These are phyloP conservation scores for Melanocharis versteri DNA, from an alignment of 2,113 vertebrate genomes.

Conservation along the genomic window DNA sequence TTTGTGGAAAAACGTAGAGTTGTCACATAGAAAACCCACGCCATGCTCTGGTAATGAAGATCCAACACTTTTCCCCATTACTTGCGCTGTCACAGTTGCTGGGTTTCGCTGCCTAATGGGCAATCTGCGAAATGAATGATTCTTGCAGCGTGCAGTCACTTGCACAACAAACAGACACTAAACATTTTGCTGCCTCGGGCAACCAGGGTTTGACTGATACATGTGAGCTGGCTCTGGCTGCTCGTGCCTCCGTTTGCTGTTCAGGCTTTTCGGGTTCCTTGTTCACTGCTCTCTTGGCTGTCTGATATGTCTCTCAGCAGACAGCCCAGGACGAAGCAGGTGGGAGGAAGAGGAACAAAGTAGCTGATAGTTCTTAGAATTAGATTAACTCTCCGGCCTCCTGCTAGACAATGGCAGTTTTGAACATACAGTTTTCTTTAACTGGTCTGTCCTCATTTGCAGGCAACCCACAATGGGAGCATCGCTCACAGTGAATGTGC, in stretches of 20 bases:
- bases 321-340: background rate
- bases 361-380: background rate
- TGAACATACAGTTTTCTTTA: background rate
- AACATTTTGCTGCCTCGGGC: conserved; percentile 45
- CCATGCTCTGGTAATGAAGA: background rate
- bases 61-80: background rate
- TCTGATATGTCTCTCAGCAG: background rate
- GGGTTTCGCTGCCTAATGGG: background rate
- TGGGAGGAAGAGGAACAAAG: background rate
- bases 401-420: background rate
- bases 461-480: background rate
- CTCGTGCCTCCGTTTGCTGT: background rate
- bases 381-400: background rate
- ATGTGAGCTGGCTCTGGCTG: conserved; percentile 21
- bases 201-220: conserved; percentile 7
- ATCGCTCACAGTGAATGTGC: background rate
- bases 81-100: background rate
- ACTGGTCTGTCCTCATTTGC: background rate
- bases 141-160: conserved; percentile 19
- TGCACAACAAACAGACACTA: conserved; percentile 49
- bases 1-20: background rate
- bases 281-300: background rate
- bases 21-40: background rate
- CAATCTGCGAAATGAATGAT: conserved; percentile 25
- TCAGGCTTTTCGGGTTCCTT: background rate